A percentile compares a stretch with the other conserved stretches of the same genome.
These are phyloP conservation scores for Hydractinia symbiolongicarpus DNA, from an alignment of 30 jellyfish, hydroid and myxozoan genomes.

Conservation along the genomic window DNA sequence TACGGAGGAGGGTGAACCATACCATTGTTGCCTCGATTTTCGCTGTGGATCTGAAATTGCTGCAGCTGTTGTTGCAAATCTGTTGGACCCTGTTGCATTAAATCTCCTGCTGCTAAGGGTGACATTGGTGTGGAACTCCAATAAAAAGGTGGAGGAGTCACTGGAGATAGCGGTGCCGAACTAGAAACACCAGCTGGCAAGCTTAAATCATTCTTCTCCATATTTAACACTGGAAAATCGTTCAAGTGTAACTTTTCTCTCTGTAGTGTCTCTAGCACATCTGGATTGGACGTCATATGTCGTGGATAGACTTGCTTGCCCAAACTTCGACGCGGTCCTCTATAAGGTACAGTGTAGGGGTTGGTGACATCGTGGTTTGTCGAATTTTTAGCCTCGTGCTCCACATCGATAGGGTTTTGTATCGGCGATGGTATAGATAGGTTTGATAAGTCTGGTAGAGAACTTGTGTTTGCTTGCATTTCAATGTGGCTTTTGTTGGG, in stretches of 20 bases:
- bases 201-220: neutral
- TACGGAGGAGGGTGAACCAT: conserved; percentile 13
- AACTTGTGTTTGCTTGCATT: conserved; percentile 77
- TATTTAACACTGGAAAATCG: neutral
- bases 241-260: conserved; percentile 17
- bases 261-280: conserved; percentile 30
- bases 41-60: conserved; percentile 39
- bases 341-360: conserved; percentile 45
- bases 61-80: conserved; percentile 51
- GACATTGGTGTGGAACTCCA: conserved; percentile 71
- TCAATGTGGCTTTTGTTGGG: conserved; percentile 48
- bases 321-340: conserved; percentile 48
- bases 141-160: conserved; percentile 37
- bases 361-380: conserved; percentile 37
- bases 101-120: conserved; percentile 84
- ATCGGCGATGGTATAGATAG: conserved; percentile 70
- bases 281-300: conserved; percentile 67
- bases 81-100: conserved; percentile 40
- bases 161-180: conserved; percentile 43
- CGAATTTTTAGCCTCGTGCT: conserved; percentile 29
- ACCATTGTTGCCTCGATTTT: conserved; percentile 6
- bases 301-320: conserved; percentile 89
- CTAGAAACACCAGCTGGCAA: neutral
- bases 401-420: conserved; percentile 40
- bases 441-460: conserved; percentile 85